Evolutionary conservation across 2,888 invertebrate species (phyloP).

Genomic region (Campoplex nolae): DNA sequence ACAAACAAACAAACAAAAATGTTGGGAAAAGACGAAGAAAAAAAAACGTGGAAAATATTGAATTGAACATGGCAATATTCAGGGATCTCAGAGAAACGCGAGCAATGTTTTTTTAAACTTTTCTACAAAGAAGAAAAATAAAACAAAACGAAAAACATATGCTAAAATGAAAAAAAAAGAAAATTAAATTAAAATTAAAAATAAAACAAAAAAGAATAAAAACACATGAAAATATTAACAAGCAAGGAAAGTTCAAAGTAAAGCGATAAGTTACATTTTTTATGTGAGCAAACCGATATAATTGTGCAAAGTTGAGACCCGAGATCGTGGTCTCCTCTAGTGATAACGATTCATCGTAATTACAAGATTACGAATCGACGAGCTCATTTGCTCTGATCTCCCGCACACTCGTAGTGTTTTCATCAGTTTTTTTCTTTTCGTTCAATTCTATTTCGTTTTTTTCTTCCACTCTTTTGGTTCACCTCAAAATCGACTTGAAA

Average conservation of each 20-base stretch:
- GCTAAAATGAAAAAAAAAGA: conserved; percentile 14
- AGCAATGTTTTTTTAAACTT: conserved; percentile 71
- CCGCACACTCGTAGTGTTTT: conserved; percentile 49
- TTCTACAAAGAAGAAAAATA: conserved; percentile 62
- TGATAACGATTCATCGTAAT: conserved; percentile 66
- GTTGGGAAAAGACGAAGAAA: conserved; percentile 24
- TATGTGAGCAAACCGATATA: conserved; percentile 65
- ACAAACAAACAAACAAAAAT: conserved; percentile 28
- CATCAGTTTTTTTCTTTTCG: conserved; percentile 31
- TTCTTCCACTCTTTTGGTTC: neutral
- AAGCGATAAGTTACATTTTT: conserved; percentile 70
- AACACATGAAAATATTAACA: conserved; percentile 36
- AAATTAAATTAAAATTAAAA: neutral
- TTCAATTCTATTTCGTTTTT: neutral
- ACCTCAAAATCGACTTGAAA: neutral
- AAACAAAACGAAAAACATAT: conserved; percentile 38
- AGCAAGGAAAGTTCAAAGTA: conserved; percentile 72
- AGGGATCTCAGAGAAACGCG: conserved; percentile 66
- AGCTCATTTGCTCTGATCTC: conserved; percentile 60
- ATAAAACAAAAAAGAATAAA: conserved; percentile 18
- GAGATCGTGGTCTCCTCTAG: conserved; percentile 64
- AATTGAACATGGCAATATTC: conserved; percentile 69
- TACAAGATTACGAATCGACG: conserved; percentile 51
- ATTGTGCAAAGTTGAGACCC: conserved; percentile 67
- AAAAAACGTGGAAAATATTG: conserved; percentile 38